These are phyloP conservation scores for Murina feae DNA, from an alignment of 2,113 vertebrate species.

Conservation along the genomic window DNA sequence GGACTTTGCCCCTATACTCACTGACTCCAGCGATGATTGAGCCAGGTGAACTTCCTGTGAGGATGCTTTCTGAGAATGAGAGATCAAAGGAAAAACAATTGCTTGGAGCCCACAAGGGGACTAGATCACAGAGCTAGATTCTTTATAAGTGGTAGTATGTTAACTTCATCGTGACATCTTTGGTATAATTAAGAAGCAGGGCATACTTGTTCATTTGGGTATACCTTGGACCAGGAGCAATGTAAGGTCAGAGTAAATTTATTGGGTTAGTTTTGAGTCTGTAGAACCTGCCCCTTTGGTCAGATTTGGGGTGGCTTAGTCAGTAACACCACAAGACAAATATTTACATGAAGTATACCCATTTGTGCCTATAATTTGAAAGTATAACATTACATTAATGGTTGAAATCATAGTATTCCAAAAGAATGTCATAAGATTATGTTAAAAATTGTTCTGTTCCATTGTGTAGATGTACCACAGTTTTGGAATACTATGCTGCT, in stretches of 20 bases:
- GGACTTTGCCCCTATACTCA: background rate
- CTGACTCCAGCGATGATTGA: background rate
- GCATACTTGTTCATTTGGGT: background rate
- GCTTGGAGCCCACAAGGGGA: background rate
- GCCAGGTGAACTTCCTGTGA: background rate
- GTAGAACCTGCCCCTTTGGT: background rate
- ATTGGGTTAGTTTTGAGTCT: background rate
- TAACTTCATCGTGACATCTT: background rate
- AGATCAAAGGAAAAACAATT: slow-evolving; percentile 42
- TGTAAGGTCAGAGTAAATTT: slow-evolving; percentile 1
- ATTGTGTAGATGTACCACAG: too few relatives aligned
- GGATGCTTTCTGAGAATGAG: background rate
- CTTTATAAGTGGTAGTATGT: slow-evolving; percentile 8
- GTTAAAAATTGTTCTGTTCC: background rate
- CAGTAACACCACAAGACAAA: background rate
- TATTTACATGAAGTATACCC: background rate
- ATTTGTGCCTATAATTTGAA: slow-evolving; percentile 37
- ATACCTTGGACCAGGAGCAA: background rate
- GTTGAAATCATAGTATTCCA: slow-evolving; percentile 10
- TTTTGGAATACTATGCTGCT: too few relatives aligned
- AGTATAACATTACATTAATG: background rate
- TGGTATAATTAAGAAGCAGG: slow-evolving; percentile 37
- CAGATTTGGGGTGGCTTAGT: background rate
- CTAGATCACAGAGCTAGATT: background rate
- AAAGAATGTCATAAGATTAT: background rate